These are phyloP conservation scores for Andricus grossulariae DNA, from an alignment of 1,140 invertebrate genomes.

Conservation along the genomic window DNA sequence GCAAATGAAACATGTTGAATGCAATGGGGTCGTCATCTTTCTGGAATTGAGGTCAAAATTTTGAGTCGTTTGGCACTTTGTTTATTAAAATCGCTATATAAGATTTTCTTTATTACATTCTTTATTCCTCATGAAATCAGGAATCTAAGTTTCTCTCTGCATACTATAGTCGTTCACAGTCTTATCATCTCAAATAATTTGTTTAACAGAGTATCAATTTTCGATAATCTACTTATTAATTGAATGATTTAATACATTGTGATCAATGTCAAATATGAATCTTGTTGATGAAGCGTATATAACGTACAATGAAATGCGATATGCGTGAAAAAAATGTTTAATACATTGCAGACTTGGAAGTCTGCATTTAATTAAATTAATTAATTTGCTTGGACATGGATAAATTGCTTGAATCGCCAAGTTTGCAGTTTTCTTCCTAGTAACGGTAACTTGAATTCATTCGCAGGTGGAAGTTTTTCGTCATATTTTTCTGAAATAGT, in stretches of 20 bases:
- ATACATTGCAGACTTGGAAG: constrained; percentile 5
- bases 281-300: not conserved
- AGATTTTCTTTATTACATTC: too few relatives aligned
- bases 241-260: not conserved
- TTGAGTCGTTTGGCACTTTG: not conserved
- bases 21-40: constrained; percentile 16
- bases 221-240: not conserved
- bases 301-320: not conserved
- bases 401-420: not conserved
- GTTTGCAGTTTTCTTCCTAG: not conserved
- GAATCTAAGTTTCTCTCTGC: too few relatives aligned
- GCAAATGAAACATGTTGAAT: constrained; percentile 15
- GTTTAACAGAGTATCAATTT: too few relatives aligned
- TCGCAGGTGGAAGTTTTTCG: too few relatives aligned
- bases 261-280: not conserved
- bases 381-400: not conserved
- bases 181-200: too few relatives aligned
- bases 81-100: not conserved
- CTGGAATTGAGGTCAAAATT: constrained; percentile 16
- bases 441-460: not conserved
- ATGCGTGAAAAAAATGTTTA: constrained; percentile 7
- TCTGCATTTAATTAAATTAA: not conserved
- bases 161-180: too few relatives aligned
- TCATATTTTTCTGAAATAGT: too few relatives aligned
- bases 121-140: too few relatives aligned